phyloP scores from a whole-genome alignment of 1,140 invertebrate species.

The Monomorium pharaonis region DNA sequence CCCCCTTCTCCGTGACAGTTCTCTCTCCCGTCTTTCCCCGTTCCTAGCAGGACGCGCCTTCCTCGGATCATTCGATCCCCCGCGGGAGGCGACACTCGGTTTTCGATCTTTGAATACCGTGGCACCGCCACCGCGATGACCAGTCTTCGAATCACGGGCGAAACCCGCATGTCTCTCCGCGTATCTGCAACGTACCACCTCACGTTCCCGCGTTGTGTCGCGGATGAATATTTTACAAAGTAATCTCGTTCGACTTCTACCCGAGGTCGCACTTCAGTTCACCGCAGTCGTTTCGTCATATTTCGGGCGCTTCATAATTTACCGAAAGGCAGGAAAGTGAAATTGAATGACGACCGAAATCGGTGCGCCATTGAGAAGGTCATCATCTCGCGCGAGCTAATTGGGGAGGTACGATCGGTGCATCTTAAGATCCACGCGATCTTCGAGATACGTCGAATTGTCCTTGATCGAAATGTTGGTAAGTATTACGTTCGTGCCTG shows the following conservation, averaged over 20 bases:
- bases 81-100: constrained; percentile 75
- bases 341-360: constrained; percentile 36
- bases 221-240: constrained; percentile 22
- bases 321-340: constrained; percentile 45
- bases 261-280: constrained; percentile 24
- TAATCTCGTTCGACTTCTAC: background rate
- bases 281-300: constrained; percentile 24
- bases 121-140: constrained; percentile 79
- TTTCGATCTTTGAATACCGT: constrained; percentile 82
- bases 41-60: constrained; percentile 64
- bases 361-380: constrained; percentile 24
- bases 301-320: constrained; percentile 8
- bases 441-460: constrained; percentile 45
- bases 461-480: constrained; percentile 66
- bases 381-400: constrained; percentile 4
- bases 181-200: constrained; percentile 53
- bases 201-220: background rate
- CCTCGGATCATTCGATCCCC: constrained; percentile 76
- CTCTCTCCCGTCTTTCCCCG: constrained; percentile 35
- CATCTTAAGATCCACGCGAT: constrained; percentile 46
- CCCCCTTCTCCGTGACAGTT: constrained; percentile 61
- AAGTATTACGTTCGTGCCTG: constrained; percentile 51
- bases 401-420: constrained; percentile 32
- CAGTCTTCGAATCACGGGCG: constrained; percentile 83
- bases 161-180: constrained; percentile 78